Evolutionary conservation across 2,888 invertebrate genomes (phyloP).

Genomic region (Corbicula japonica): DNA sequence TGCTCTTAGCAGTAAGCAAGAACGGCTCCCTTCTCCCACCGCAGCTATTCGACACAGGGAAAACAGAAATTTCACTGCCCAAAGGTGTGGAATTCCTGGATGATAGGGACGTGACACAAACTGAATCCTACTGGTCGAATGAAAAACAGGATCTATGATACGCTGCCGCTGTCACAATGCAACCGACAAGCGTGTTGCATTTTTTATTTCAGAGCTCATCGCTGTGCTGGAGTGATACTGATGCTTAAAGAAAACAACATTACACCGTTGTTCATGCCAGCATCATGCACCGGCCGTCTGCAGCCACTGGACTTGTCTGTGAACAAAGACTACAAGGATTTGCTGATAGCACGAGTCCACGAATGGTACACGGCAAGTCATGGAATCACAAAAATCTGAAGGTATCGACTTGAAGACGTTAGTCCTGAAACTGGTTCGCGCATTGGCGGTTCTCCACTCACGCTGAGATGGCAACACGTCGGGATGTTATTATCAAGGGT

Average conservation of each 20-base stretch:
- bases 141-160: slow-evolving; percentile 36
- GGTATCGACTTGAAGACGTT: too few species aligned
- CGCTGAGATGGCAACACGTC: too few species aligned
- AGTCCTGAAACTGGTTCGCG: too few species aligned
- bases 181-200: slow-evolving; percentile 36
- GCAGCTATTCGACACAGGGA: slow-evolving; percentile 65
- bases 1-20: slow-evolving; percentile 42
- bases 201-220: slow-evolving; percentile 44
- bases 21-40: slow-evolving; percentile 60
- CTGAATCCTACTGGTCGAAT: slow-evolving; percentile 56
- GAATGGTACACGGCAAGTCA: slow-evolving; percentile 19
- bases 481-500: too few species aligned
- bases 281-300: slow-evolving; percentile 55
- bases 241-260: slow-evolving; percentile 37
- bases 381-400: too few species aligned
- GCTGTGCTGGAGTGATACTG: slow-evolving; percentile 4
- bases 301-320: slow-evolving; percentile 64
- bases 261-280: slow-evolving; percentile 58
- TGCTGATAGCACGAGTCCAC: slow-evolving; percentile 35
- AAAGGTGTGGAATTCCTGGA: slow-evolving; percentile 50
- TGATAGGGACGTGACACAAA: slow-evolving; percentile 50
- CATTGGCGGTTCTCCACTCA: too few species aligned
- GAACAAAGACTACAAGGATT: slow-evolving; percentile 41
- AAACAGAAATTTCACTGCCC: slow-evolving; percentile 53
- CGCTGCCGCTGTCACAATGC: slow-evolving; percentile 13